Conservation (phyloP, 2,888 invertebrate genomes). For the Thereva unica region DNA sequence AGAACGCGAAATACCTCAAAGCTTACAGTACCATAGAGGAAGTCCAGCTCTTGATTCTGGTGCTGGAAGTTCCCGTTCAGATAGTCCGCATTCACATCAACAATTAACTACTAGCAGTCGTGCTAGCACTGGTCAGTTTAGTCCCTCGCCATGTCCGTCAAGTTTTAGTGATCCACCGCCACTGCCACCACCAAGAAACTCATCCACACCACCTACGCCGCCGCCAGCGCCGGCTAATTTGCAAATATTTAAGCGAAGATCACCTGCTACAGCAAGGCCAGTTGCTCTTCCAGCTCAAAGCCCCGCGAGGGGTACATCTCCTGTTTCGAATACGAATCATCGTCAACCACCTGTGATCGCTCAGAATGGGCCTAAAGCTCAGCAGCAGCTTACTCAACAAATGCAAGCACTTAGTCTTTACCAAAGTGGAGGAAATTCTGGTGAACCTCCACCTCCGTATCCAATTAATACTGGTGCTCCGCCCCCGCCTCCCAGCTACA, state of each 20-base stretch:
- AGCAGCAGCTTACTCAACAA: constrained; percentile 85
- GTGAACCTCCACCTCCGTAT: constrained; percentile 72
- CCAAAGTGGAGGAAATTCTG: constrained; percentile 64
- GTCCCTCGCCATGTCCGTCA: constrained; percentile 62
- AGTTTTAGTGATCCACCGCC: constrained; percentile 68
- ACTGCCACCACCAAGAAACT: constrained; percentile 72
- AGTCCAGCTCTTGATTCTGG: constrained; percentile 88
- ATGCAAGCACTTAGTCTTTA: constrained; percentile 84
- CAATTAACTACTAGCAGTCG: constrained; percentile 63
- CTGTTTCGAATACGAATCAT: constrained; percentile 60
- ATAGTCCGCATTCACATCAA: constrained; percentile 79
- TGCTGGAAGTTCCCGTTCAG: constrained; percentile 86
- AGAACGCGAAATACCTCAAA: constrained; percentile 75
- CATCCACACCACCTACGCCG: constrained; percentile 70
- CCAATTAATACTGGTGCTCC: constrained; percentile 64
- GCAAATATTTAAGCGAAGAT: constrained; percentile 76
- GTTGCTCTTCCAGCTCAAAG: constrained; percentile 61
- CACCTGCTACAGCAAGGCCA: constrained; percentile 71
- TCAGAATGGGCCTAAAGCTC: constrained; percentile 78
- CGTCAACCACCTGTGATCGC: constrained; percentile 72
- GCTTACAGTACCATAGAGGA: constrained; percentile 65
- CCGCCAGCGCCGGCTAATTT: constrained; percentile 68
- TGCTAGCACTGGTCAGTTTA: constrained; percentile 57
- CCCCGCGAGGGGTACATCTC: constrained; percentile 73
- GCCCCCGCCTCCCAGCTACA: constrained; percentile 74